phyloP scores from a whole-genome alignment of 2,888 invertebrate genomes.

The Drosophila prostipennis region DNA sequence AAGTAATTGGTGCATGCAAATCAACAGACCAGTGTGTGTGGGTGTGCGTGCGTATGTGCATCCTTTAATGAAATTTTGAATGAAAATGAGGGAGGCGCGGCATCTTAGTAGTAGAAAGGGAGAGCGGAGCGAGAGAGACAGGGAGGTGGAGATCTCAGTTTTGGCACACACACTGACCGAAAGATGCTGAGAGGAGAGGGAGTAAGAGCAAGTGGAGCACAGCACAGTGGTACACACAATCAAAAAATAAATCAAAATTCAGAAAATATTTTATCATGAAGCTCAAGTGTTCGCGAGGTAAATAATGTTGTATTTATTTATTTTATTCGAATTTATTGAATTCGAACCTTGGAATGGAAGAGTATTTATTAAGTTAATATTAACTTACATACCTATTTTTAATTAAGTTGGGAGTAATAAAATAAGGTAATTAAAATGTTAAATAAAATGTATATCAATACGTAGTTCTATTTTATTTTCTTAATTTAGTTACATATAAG shows the following conservation, averaged over 20 bases:
- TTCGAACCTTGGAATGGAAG: too few relatives aligned
- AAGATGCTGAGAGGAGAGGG: slow-evolving; percentile 14
- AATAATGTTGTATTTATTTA: too few relatives aligned
- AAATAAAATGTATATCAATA: too few relatives aligned
- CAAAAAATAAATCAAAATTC: not conserved
- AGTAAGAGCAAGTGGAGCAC: slow-evolving; percentile 26
- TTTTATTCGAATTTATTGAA: too few relatives aligned
- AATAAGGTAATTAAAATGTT: too few relatives aligned
- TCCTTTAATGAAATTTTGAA: slow-evolving; percentile 71
- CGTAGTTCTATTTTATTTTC: too few relatives aligned
- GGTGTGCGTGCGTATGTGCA: slow-evolving; percentile 31
- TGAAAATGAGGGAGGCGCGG: slow-evolving; percentile 53
- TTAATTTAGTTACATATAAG: too few relatives aligned
- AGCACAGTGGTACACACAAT: slow-evolving; percentile 3
- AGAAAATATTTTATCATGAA: too few relatives aligned
- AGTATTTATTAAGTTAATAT: too few relatives aligned
- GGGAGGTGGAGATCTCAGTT: slow-evolving; percentile 61
- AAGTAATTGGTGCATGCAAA: slow-evolving; percentile 76
- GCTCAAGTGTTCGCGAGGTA: too few relatives aligned
- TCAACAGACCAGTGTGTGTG: slow-evolving; percentile 34
- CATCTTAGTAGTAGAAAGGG: slow-evolving; percentile 15
- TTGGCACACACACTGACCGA: slow-evolving; percentile 33
- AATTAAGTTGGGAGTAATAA: too few relatives aligned
- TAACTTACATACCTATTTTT: too few relatives aligned
- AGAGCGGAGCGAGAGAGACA: slow-evolving; percentile 14